These are phyloP conservation scores for Beroe forskalii DNA, from an alignment of 37 sponge, comb jelly and placozoan genomes.

Conservation along the genomic window DNA sequence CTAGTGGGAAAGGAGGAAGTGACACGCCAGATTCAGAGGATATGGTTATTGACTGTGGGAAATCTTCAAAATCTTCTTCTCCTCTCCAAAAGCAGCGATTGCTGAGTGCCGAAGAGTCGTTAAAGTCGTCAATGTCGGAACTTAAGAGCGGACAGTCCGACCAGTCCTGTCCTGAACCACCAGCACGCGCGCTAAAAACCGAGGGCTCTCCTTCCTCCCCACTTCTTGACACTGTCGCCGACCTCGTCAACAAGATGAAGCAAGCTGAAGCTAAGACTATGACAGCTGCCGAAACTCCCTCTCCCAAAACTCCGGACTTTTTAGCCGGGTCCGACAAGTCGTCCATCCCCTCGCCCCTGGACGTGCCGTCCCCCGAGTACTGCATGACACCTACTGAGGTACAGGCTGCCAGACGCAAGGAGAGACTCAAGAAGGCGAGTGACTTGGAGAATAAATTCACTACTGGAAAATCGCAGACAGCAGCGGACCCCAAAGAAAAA, in stretches of 20 bases:
- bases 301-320: slow-evolving; percentile 50
- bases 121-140: not conserved
- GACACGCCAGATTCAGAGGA: slow-evolving; percentile 1
- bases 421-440: not conserved
- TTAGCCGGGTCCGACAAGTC: not conserved
- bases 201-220: not conserved
- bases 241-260: not conserved
- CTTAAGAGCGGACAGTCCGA: not conserved
- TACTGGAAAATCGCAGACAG: not conserved
- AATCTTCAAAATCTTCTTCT: not conserved
- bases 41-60: slow-evolving; percentile 1
- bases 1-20: not conserved
- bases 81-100: not conserved
- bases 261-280: not conserved
- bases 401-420: not conserved
- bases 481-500: too few species aligned
- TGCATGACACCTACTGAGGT: slow-evolving; percentile 16
- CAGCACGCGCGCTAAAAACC: not conserved
- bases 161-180: not conserved
- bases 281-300: not conserved
- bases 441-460: slow-evolving; percentile 6
- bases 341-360: not conserved
- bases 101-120: not conserved
- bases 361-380: slow-evolving; percentile 7
- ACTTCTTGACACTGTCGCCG: not conserved